Percentiles rank a stretch among this genome's conserved stretches.
These are phyloP conservation scores for Protodeltote pygarga DNA, from an alignment of 2,888 invertebrate species.

Conservation along the genomic window DNA sequence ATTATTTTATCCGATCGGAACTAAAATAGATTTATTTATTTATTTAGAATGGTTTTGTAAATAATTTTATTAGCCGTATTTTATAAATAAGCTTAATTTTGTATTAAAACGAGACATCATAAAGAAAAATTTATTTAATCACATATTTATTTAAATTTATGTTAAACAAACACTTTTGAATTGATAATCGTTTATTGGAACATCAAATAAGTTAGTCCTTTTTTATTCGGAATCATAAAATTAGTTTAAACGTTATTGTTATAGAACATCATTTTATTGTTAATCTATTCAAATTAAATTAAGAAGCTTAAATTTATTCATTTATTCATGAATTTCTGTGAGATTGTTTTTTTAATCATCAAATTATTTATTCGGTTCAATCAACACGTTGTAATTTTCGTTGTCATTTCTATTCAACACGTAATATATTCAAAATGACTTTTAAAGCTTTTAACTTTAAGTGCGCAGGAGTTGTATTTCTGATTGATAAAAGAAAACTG, in stretches of 20 bases:
- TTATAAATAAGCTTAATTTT: conserved; percentile 20
- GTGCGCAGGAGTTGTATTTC: not conserved
- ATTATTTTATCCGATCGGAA: conserved; percentile 6
- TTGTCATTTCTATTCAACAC: conserved; percentile 13
- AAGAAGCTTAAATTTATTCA: conserved; percentile 17
- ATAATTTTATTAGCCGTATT: conserved; percentile 26
- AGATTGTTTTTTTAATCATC: conserved; percentile 2
- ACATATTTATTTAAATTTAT: conserved; percentile 57
- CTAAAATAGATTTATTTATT: conserved; percentile 15
- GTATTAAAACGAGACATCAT: conserved; percentile 34
- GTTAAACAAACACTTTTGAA: conserved; percentile 50
- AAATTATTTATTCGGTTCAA: conserved; percentile 5
- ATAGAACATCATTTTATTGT: conserved; percentile 15
- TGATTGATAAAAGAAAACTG: too few relatives aligned
- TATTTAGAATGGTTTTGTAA: conserved; percentile 14
- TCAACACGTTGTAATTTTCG: conserved; percentile 20
- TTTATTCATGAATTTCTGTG: conserved; percentile 29
- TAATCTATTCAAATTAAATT: conserved; percentile 32
- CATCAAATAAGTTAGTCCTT: conserved; percentile 51
- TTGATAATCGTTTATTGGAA: conserved; percentile 49
- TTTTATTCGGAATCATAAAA: conserved; percentile 27
- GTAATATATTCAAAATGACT: conserved; percentile 14
- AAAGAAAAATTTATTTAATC: conserved; percentile 34
- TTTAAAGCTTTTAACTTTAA: conserved; percentile 4
- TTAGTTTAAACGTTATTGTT: conserved; percentile 18